Evolutionary conservation across 2,888 invertebrate genomes (phyloP).

Genomic region (Hydropsyche betteni): DNA sequence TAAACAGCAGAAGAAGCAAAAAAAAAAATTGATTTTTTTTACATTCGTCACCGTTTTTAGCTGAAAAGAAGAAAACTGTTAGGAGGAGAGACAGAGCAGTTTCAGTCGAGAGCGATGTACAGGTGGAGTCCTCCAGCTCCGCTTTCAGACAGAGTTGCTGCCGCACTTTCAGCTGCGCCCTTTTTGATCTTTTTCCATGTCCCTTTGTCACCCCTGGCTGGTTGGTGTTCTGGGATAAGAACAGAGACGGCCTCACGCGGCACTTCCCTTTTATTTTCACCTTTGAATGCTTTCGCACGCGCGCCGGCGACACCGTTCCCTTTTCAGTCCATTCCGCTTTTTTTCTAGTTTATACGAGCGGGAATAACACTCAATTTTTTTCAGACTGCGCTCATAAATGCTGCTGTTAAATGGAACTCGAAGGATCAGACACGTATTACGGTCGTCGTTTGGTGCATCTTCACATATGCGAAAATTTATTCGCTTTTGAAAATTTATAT

Average conservation of each 20-base stretch:
- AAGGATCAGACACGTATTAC: not conserved
- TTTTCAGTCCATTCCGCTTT: conserved; percentile 50
- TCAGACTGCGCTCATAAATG: conserved; percentile 5
- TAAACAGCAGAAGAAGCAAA: too few species aligned
- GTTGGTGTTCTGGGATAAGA: conserved; percentile 18
- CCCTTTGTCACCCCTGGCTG: conserved; percentile 10
- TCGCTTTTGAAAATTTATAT: too few species aligned
- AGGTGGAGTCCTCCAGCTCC: not conserved
- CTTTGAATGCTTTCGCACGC: conserved; percentile 49
- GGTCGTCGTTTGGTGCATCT: too few species aligned
- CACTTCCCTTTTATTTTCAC: conserved; percentile 51
- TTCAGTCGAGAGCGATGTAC: conserved; percentile 8
- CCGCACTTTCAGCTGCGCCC: conserved; percentile 39
- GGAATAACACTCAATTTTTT: conserved; percentile 46
- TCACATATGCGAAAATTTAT: too few species aligned
- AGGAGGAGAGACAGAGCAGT: not conserved
- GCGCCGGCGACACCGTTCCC: conserved; percentile 48
- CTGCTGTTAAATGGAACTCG: not conserved
- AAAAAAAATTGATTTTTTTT: too few species aligned
- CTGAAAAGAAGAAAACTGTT: not conserved
- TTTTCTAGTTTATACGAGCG: conserved; percentile 44
- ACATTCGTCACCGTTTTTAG: too few species aligned
- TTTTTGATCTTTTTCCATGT: conserved; percentile 22
- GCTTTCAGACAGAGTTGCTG: conserved; percentile 35
- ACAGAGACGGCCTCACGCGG: conserved; percentile 42